Evolutionary conservation across 2,888 invertebrate species (phyloP), one percentile per base, ranked within the genome.

Genomic region (Epinotia brunnichana): DNA sequence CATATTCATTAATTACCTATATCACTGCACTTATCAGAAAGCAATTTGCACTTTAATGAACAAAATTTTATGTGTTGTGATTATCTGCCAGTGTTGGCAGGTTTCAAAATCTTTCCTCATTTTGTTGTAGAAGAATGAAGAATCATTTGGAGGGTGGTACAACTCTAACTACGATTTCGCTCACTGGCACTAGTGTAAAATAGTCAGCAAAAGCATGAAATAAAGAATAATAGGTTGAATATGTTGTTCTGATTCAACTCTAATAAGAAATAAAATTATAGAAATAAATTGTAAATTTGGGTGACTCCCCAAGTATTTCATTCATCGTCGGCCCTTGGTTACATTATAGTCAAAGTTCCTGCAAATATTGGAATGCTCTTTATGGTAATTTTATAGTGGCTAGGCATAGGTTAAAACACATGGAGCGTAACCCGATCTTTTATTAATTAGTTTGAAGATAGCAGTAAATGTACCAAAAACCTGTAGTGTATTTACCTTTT

Each of bases 1-100:
- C 15, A 48, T 11, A 15, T 44, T 21, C 21, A 61, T 44, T 21
- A 21, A 44, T 21, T n/a, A 48, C 11, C 21, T 21, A 41, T 19
- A 48, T n/a, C 5, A 19, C 41, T 61, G 7, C 10, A 24, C 44
- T 48, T 29, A 24, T 44, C 11, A 17, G 24, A 48, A 48, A 24
- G 48, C 48, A 24, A 48, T 62, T 62, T 48, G 48, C n/a, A 29
- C 48, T 48, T 48, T 9, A 48, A 48, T 62, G 15, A 48, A 48
- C 11, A 9, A 21, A 19, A 2, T 15, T 48, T 48, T 41, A 41
- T 41, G 39, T 19, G 29, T 29, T 7, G 29, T 57, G 19, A 54
- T 17, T 60, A 21, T 44, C n/a, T 5, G n/a, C 48, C 48, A 5
- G n/a, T 48, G 13, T 48, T 5, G 5, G 5, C 7, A 48, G 48